These are phyloP conservation scores for Elegia similella DNA, from an alignment of 2,888 invertebrate genomes.

Conservation along the genomic window DNA sequence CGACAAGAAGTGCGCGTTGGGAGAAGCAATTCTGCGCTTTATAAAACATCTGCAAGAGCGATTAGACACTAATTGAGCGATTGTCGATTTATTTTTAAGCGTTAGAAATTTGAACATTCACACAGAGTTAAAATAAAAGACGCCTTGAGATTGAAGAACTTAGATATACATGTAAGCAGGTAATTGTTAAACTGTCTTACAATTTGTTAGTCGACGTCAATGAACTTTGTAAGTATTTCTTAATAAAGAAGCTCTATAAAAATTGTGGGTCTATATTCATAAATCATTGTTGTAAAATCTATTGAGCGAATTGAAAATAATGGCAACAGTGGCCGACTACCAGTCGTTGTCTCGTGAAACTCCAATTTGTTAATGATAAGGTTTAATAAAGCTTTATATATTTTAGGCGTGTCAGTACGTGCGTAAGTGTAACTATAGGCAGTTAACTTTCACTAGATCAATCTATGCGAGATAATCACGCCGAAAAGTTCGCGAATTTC, in stretches of 20 bases:
- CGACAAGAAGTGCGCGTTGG: slow-evolving; percentile 35
- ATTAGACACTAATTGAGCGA: slow-evolving; percentile 48
- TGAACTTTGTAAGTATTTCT: slow-evolving; percentile 1
- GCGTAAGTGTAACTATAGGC: slow-evolving; percentile 33
- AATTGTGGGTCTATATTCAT: slow-evolving; percentile 24
- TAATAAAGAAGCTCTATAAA: background rate
- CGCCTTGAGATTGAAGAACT: slow-evolving; percentile 8
- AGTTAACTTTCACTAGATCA: slow-evolving; percentile 67
- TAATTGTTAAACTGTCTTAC: background rate
- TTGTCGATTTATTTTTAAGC: slow-evolving; percentile 39
- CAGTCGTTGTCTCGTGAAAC: slow-evolving; percentile 35
- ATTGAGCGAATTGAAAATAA: slow-evolving; percentile 46
- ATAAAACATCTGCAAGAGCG: slow-evolving; percentile 41
- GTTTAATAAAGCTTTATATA: slow-evolving; percentile 33
- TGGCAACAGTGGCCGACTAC: slow-evolving; percentile 26
- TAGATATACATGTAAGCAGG: background rate
- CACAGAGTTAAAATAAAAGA: slow-evolving; percentile 31
- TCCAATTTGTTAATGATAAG: slow-evolving; percentile 29
- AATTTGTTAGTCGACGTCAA: background rate
- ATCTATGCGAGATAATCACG: slow-evolving; percentile 47
- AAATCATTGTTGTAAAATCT: slow-evolving; percentile 43
- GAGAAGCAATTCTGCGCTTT: slow-evolving; percentile 45
- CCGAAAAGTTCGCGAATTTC: slow-evolving; percentile 60
- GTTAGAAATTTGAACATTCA: slow-evolving; percentile 37
- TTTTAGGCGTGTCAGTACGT: slow-evolving; percentile 32